Conservation (phyloP, 1,140 invertebrate species). For the Euschistus heros region DNA sequence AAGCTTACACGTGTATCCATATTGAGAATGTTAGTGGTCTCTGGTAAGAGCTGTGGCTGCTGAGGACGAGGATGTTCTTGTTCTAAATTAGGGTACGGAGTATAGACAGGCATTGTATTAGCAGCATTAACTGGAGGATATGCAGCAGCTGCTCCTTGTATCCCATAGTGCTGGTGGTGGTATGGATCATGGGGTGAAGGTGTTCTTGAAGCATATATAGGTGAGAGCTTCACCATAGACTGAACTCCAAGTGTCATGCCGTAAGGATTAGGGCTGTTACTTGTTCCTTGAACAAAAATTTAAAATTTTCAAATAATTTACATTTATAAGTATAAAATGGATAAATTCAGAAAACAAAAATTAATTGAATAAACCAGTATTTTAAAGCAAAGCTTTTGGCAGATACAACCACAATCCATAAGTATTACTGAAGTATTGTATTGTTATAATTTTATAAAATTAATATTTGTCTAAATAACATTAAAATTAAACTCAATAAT, state of each 20-base stretch:
- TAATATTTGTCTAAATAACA: too few relatives aligned
- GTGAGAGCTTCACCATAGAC: constrained; percentile 20
- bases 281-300: constrained; percentile 22
- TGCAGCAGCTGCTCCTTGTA: constrained; percentile 11
- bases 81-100: neutral
- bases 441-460: too few relatives aligned
- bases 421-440: too few relatives aligned
- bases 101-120: neutral
- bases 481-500: too few relatives aligned
- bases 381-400: too few relatives aligned
- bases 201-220: constrained; percentile 29
- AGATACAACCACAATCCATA: too few relatives aligned
- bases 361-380: too few relatives aligned
- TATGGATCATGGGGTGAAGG: constrained; percentile 21
- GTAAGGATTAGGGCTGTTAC: constrained; percentile 32
- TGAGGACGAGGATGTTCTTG: constrained; percentile 11
- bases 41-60: constrained; percentile 31
- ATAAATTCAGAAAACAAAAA: too few relatives aligned
- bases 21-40: constrained; percentile 35
- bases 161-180: neutral
- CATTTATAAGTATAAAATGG: too few relatives aligned
- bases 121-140: neutral
- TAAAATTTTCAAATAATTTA: neutral
- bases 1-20: constrained; percentile 36
- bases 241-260: constrained; percentile 20